phyloP scores from a whole-genome alignment of 2,113 vertebrate species.

The Apteryx mantelli region DNA sequence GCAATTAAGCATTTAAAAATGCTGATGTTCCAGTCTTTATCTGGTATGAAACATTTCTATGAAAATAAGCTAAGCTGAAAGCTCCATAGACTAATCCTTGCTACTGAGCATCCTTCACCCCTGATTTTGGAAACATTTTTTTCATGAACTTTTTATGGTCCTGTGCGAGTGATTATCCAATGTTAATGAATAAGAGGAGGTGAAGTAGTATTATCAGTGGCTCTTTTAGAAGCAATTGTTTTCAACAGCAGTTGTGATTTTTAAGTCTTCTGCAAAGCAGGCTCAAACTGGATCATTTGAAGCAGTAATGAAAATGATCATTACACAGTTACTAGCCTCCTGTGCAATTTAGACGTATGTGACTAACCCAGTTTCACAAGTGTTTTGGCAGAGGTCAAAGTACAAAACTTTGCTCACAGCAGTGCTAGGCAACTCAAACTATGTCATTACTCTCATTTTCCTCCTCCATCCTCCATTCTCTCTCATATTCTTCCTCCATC shows the following conservation, averaged over 20 bases:
- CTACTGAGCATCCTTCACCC: fast-evolving
- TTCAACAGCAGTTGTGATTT: background rate
- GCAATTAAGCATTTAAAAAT: background rate
- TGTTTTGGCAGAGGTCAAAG: background rate
- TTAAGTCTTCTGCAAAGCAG: background rate
- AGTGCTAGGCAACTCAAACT: background rate
- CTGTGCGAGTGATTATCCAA: background rate
- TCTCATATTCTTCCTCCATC: background rate
- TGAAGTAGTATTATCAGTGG: background rate
- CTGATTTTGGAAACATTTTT: background rate
- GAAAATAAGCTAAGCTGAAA: background rate
- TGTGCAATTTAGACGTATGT: background rate
- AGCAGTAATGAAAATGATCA: background rate
- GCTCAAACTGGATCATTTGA: background rate
- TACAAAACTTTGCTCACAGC: background rate
- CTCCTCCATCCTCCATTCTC: background rate
- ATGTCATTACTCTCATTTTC: background rate
- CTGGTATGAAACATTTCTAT: background rate
- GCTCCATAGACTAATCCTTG: background rate
- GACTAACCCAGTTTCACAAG: background rate
- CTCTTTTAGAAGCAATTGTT: background rate
- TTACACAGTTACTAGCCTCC: background rate
- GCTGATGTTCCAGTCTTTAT: background rate
- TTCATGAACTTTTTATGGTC: background rate
- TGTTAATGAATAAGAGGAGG: background rate